phyloP scores from a whole-genome alignment of 2,797 vertebrate species.

The Cheirogaleus major region DNA sequence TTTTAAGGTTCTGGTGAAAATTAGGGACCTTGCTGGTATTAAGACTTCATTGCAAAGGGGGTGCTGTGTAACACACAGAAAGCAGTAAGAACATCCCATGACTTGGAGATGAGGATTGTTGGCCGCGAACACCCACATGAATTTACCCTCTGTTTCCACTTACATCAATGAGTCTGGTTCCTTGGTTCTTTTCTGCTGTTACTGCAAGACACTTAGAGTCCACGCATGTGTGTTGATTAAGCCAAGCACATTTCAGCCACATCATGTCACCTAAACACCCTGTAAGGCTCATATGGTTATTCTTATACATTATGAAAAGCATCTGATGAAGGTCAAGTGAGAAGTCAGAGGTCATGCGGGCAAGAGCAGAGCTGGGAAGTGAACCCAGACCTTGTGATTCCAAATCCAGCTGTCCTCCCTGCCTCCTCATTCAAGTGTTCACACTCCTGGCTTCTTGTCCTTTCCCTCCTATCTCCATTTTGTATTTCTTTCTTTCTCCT shows the following conservation, averaged over 20 bases:
- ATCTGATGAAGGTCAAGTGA: neutral
- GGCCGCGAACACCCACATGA: neutral
- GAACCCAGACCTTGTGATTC: neutral
- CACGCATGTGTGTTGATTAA: neutral
- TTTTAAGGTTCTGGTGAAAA: neutral
- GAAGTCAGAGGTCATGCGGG: neutral
- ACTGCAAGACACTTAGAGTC: neutral
- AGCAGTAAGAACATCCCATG: neutral
- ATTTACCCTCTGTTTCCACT: neutral
- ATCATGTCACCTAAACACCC: neutral
- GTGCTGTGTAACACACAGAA: neutral
- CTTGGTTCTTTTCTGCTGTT: neutral
- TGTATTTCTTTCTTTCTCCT: neutral
- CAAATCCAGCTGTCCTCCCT: neutral
- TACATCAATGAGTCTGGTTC: neutral
- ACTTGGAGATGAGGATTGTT: neutral
- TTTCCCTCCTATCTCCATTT: neutral
- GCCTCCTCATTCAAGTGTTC: neutral
- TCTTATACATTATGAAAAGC: neutral
- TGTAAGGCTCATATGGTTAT: neutral
- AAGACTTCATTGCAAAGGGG: neutral
- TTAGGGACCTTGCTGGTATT: neutral
- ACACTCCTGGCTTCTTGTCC: neutral
- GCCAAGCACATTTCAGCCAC: neutral
- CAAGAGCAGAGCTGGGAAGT: neutral